A percentile compares a stretch with the other conserved stretches of the same genome.
These are phyloP conservation scores for Argyra leucocephala DNA, from an alignment of 2,888 invertebrate genomes.

Conservation along the genomic window DNA sequence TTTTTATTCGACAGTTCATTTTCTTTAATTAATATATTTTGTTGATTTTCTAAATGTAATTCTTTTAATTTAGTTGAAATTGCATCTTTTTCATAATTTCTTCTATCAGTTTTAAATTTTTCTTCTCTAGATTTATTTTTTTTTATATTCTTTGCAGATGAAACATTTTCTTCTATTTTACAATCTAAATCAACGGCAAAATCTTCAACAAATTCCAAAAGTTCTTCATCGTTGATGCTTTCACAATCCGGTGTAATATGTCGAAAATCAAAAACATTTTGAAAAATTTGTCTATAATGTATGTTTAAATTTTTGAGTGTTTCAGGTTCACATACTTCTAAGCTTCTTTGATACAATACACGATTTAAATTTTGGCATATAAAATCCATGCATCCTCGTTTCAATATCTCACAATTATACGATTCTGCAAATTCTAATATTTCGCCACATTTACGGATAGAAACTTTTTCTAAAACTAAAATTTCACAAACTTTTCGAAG, in stretches of 20 bases:
- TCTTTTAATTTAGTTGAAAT: slow-evolving; percentile 38
- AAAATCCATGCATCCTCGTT: slow-evolving; percentile 64
- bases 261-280: slow-evolving; percentile 49
- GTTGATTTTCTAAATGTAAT: slow-evolving; percentile 29
- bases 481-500: slow-evolving; percentile 65
- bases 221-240: slow-evolving; percentile 52
- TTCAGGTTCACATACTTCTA: slow-evolving; percentile 55
- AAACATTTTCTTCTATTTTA: slow-evolving; percentile 42
- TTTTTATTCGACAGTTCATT: slow-evolving; percentile 19
- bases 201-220: slow-evolving; percentile 41
- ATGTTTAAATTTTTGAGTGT: slow-evolving; percentile 55
- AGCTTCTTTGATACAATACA: slow-evolving; percentile 56
- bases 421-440: slow-evolving; percentile 64
- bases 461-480: slow-evolving; percentile 54
- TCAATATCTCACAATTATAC: slow-evolving; percentile 66
- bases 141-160: slow-evolving; percentile 10
- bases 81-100: slow-evolving; percentile 39
- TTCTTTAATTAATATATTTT: not conserved
- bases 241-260: slow-evolving; percentile 60
- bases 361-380: slow-evolving; percentile 65
- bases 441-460: slow-evolving; percentile 65
- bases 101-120: slow-evolving; percentile 30
- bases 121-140: slow-evolving; percentile 31
- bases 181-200: slow-evolving; percentile 47
- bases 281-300: slow-evolving; percentile 57